Base-by-base conservation (phyloP, 2,888 invertebrate species). In the Sisyra terminalis region DNA sequence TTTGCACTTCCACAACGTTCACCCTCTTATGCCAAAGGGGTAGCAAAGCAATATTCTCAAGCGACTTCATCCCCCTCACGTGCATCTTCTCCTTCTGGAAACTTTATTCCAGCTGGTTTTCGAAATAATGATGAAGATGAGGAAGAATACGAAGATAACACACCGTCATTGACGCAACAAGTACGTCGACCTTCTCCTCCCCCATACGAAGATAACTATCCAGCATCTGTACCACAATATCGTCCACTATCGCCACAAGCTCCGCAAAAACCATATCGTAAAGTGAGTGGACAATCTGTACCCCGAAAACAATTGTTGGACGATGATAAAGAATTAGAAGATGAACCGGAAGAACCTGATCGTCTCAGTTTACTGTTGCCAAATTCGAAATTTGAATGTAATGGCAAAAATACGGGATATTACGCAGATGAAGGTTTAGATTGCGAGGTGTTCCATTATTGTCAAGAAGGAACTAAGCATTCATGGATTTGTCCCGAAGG, bases 401-500 rank as follows among this genome's bases (percentile, higher is more conserved):
- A 70, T 31, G 74, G 72, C 53, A 83, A 80, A 56, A 82, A 82
- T 56, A 83, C 85, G 9, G 90, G 90, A 7, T 92, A 90, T 64
- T 90, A 90, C 57, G 90, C 90, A 17, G 90, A 90, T 55, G 84
- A 87, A 54, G 83, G 82, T 36, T 71, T 92, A 16, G 76, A 76
- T 53, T 92, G 90, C 56, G 89, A 90, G 63, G 87, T 90, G 31
- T 92, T 90, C 74, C 90, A 90, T 58, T 90, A 90, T 61, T 90
- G 90, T 57, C 87, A 89, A 57, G 89, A 87, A 51, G 84, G 79
- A 52, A 83, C 83, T 31, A 81, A 79, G 55, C 89, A 90, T 61
- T 89, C 89, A 2, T 92, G 90, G 89, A 80, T 90, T 53, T 92
- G 90, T 53, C 90, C 90, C 0, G 86, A 88, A 53, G 88, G 88